Percentiles rank a stretch among this genome's conserved stretches.
Evolutionary conservation across 1,140 invertebrate genomes (phyloP).

Genomic region (Idris sp.): DNA sequence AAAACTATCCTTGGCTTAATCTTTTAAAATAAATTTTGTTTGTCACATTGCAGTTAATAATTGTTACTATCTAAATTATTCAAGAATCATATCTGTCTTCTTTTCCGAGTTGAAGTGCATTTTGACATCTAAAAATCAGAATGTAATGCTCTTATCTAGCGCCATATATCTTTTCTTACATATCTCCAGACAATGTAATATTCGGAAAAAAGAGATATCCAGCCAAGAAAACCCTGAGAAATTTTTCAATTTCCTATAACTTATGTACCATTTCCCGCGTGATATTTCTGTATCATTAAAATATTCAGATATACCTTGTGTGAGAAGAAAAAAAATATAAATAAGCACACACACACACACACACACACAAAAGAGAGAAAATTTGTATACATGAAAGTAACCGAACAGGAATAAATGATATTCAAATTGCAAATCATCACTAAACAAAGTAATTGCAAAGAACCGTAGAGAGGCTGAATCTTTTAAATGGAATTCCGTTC

Average conservation of each 20-base stretch:
- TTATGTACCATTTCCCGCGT: constrained; percentile 19
- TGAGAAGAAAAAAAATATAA: no score
- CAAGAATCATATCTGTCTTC: not conserved
- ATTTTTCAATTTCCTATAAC: constrained; percentile 40
- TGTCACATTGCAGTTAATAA: constrained; percentile 9
- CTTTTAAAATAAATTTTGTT: not conserved
- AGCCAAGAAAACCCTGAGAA: constrained; percentile 15
- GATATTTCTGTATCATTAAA: no score
- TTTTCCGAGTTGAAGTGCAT: constrained; percentile 18
- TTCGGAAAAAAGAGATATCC: constrained; percentile 20
- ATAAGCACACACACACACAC: no score
- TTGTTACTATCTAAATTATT: constrained; percentile 15
- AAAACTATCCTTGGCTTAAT: no score
- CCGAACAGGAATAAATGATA: not conserved
- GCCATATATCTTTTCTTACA: constrained; percentile 24
- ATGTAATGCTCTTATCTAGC: constrained; percentile 27
- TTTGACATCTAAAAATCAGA: constrained; percentile 34
- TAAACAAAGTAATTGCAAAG: constrained; percentile 18
- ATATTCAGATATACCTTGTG: no score
- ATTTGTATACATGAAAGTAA: not conserved
- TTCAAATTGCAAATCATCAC: constrained; percentile 13
- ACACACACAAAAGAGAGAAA: no score
- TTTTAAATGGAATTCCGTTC: constrained; percentile 27
- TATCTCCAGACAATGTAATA: constrained; percentile 35
- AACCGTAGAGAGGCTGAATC: not conserved